Conservation (phyloP, 2,113 vertebrate species). For the Rhineura floridana region DNA sequence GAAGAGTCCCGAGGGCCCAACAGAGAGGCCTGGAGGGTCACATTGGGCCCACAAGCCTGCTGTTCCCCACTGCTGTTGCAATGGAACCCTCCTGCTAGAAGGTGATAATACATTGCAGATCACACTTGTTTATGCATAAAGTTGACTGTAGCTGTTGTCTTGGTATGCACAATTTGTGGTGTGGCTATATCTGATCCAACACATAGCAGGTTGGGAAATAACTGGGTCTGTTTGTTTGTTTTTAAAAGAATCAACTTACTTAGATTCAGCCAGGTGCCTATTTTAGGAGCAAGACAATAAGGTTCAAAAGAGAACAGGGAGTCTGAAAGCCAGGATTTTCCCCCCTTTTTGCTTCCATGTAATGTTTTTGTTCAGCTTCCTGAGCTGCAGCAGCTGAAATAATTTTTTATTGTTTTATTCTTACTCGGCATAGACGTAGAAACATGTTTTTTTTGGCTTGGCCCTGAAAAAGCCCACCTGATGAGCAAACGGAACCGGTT, state of each 20-base stretch:
- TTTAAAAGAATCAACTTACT: neutral
- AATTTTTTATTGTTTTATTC: constrained; percentile 71
- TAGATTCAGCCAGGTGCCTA: constrained; percentile 13
- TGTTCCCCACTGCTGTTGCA: neutral
- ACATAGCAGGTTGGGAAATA: neutral
- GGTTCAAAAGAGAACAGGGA: constrained; percentile 22
- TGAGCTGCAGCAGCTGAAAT: constrained; percentile 72
- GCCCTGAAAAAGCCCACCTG: constrained; percentile 53
- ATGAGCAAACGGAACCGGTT: constrained; percentile 39
- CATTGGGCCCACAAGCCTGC: too few relatives aligned
- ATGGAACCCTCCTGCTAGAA: neutral
- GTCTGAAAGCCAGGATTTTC: constrained; percentile 46
- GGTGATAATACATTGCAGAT: neutral
- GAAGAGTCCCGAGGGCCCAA: too few relatives aligned
- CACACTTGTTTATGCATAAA: neutral
- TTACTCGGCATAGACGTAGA: constrained; percentile 41
- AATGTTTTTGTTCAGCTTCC: constrained; percentile 70
- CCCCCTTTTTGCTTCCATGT: constrained; percentile 57
- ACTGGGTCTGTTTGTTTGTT: constrained; percentile 8
- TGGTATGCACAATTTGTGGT: neutral
- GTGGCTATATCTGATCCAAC: neutral
- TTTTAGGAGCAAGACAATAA: constrained; percentile 39
- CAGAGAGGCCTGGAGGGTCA: too few relatives aligned
- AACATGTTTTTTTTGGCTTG: constrained; percentile 64
- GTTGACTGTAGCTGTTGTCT: neutral